Percentiles rank a stretch among this genome's conserved stretches.
These are phyloP conservation scores for Luffia ferchaultella DNA, from an alignment of 2,888 invertebrate genomes.

Conservation along the genomic window DNA sequence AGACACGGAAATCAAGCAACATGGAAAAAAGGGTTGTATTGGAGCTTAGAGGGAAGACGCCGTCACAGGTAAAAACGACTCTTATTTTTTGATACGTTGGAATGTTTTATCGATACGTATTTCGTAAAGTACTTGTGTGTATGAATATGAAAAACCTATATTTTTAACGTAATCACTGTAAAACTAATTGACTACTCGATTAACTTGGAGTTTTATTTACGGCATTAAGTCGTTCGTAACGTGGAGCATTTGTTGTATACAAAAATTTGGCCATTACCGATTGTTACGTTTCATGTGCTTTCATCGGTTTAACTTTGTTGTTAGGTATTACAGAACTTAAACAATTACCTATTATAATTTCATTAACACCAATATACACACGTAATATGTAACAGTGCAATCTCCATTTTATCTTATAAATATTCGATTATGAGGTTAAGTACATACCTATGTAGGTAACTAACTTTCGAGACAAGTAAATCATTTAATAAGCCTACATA, in stretches of 20 bases:
- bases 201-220: slow-evolving; percentile 10
- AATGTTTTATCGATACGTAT: slow-evolving; percentile 67
- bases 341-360: neutral
- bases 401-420: slow-evolving; percentile 26
- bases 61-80: slow-evolving; percentile 85
- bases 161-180: slow-evolving; percentile 19
- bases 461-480: neutral
- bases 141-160: slow-evolving; percentile 26
- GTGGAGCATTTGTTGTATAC: too few relatives aligned
- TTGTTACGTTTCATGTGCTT: slow-evolving; percentile 61
- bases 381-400: too few relatives aligned
- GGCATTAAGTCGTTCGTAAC: too few relatives aligned
- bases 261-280: slow-evolving; percentile 55
- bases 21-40: slow-evolving; percentile 97
- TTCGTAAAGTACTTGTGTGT: slow-evolving; percentile 40
- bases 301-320: slow-evolving; percentile 18
- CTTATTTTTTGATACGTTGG: slow-evolving; percentile 43
- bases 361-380: too few relatives aligned
- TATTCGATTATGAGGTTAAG: slow-evolving; percentile 56
- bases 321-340: too few relatives aligned
- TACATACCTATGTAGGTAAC: slow-evolving; percentile 19
- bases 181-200: slow-evolving; percentile 10
- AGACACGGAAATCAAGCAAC: slow-evolving; percentile 23
- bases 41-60: slow-evolving; percentile 91
- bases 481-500: neutral